Evolutionary conservation across 2,888 invertebrate genomes (phyloP), one percentile per base, ranked within the genome.

Genomic region (Phrixothrix hirtus): DNA sequence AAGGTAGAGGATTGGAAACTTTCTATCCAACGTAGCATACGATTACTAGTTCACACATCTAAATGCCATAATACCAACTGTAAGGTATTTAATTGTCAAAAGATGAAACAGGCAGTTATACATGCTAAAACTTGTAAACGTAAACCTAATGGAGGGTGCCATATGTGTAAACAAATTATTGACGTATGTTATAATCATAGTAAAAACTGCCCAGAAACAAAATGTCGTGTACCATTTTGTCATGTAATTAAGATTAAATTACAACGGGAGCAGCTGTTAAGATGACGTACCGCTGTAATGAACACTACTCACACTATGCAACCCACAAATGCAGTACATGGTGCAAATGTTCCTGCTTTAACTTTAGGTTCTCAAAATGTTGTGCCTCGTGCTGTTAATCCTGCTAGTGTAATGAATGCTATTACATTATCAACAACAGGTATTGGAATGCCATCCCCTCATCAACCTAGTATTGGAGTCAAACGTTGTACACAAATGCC

Each of bases 181-280:
- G 97, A 97, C 25, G 79, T 99, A 57, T 99, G 99, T 75, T 98
- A 96, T 77, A 98, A 97, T 78, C 99, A 99, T 76, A 98, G 99
- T 36, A 99, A 98, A 78, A 95, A 97, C 80, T 99, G 99, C 79
- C 85, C 89, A 78, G 95, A 95, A 78, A 88, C 87, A 58, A 96
- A 96, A 78, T 98, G 97, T 79, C 91, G 92, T 52, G 98, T 99
- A 75, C 98, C 98, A 60, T 99, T 98, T 88, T 99, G 99, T 82
- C 88, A 89, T 69, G 96, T 95, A 75, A 97, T 99, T 73, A 96
- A 98, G 77, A 93, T 95, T 77, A 98, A 98, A 78, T 80, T 97
- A 65, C 95, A 97, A 77, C 96, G 98, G 76, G 94, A 93, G 56
- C 96, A 96, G 79, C 78, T 97, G 74, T 80, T 98, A 71, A 83